phyloP scores from a whole-genome alignment of 2,797 vertebrate species.

The Alcedo atthis region DNA sequence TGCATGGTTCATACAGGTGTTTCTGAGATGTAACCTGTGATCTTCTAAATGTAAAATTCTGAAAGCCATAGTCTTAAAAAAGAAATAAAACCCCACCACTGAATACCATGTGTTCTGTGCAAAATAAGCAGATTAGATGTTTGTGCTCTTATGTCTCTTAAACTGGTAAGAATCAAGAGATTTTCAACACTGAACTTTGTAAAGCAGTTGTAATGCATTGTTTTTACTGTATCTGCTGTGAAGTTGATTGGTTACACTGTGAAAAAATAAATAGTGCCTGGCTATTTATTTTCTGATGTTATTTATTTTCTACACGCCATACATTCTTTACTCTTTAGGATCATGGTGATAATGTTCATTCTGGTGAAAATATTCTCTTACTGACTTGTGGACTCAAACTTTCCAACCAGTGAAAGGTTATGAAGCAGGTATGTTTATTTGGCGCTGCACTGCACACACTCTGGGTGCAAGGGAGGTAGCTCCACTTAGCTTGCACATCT shows the following conservation, averaged over 20 bases:
- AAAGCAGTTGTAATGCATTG: slow-evolving; percentile 41
- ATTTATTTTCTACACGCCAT: not conserved
- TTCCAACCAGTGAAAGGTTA: too few relatives aligned
- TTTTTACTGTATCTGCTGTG: slow-evolving; percentile 57
- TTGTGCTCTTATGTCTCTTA: slow-evolving; percentile 39
- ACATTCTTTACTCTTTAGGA: not conserved
- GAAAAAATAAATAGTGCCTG: slow-evolving; percentile 67
- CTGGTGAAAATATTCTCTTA: not conserved
- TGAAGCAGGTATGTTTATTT: too few relatives aligned
- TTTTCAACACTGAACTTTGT: slow-evolving; percentile 35
- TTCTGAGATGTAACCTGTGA: slow-evolving; percentile 11
- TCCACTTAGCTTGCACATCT: too few relatives aligned
- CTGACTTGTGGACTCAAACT: too few relatives aligned
- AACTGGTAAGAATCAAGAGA: slow-evolving; percentile 6
- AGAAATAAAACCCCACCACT: not conserved
- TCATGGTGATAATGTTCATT: not conserved
- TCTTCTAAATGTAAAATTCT: slow-evolving; percentile 34
- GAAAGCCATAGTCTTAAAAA: slow-evolving; percentile 55
- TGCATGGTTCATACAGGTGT: slow-evolving; percentile 1
- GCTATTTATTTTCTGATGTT: not conserved
- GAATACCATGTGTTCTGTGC: slow-evolving; percentile 15
- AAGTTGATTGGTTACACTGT: slow-evolving; percentile 61
- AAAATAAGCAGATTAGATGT: slow-evolving; percentile 38
- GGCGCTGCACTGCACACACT: too few relatives aligned
- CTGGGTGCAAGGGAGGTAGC: too few relatives aligned